Conservation (phyloP, 2,888 invertebrate genomes). For the Enchytraeus crypticus region DNA sequence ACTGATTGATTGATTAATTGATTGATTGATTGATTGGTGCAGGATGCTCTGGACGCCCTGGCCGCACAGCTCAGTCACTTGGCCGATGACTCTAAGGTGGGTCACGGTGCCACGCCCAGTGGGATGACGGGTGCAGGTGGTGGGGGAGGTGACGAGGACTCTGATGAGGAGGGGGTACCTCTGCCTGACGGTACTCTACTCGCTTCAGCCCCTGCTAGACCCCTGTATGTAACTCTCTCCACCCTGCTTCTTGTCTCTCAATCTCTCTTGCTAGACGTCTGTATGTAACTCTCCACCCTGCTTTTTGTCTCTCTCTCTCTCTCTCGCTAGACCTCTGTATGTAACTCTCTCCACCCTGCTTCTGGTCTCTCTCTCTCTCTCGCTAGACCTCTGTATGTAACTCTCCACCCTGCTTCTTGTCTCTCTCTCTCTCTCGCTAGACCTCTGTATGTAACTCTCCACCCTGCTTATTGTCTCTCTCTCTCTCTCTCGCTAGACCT, state of each 20-base stretch:
- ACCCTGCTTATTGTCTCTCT: neutral
- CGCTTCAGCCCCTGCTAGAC: conserved; percentile 80
- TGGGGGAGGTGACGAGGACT: conserved; percentile 51
- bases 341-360: conserved; percentile 14
- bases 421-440: conserved; percentile 72
- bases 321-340: conserved; percentile 73
- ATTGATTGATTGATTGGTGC: too few species aligned
- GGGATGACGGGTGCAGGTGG: neutral
- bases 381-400: too few species aligned
- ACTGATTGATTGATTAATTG: too few species aligned
- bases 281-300: neutral
- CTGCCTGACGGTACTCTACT: conserved; percentile 82
- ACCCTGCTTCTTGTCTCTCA: neutral
- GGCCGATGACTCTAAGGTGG: conserved; percentile 55
- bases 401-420: neutral
- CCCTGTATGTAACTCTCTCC: conserved; percentile 60
- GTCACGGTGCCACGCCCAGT: neutral
- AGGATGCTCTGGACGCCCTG: conserved; percentile 86
- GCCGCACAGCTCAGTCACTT: conserved; percentile 92
- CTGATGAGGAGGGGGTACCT: conserved; percentile 34
- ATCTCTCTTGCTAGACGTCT: too few species aligned
- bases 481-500: too few species aligned
- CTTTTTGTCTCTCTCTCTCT: conserved; percentile 63
- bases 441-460: conserved; percentile 68
- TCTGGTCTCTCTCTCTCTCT: neutral